Percentiles rank a stretch among this genome's conserved stretches.
phyloP scores from a whole-genome alignment of 2,797 vertebrate species.

The Chaetodon trifasciatus region DNA sequence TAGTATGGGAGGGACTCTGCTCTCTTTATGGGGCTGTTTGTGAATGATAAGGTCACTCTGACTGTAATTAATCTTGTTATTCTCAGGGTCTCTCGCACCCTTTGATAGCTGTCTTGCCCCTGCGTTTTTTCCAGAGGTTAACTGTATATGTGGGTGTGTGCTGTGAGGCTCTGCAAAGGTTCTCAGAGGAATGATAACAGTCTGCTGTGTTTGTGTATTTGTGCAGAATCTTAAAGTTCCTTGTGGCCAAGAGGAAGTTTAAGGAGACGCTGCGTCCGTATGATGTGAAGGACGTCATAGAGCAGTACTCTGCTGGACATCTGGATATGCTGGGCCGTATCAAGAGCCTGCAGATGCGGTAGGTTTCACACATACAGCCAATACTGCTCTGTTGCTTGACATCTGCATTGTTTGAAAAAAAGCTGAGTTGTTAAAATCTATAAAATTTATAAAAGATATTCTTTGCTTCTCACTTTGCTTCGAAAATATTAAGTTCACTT shows the following conservation, averaged over 20 bases:
- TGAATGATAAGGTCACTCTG: slow-evolving; percentile 79
- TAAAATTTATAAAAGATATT: no score
- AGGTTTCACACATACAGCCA: slow-evolving; percentile 13
- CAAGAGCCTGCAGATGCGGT: slow-evolving; percentile 97
- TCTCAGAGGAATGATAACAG: slow-evolving; percentile 26
- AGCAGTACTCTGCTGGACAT: slow-evolving; percentile 98
- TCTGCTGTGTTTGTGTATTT: slow-evolving; percentile 67
- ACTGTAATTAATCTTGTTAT: slow-evolving; percentile 82
- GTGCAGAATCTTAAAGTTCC: slow-evolving; percentile 95
- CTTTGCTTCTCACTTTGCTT: not conserved
- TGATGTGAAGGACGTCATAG: slow-evolving; percentile 98
- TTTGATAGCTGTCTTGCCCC: slow-evolving; percentile 65
- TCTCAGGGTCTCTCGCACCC: slow-evolving; percentile 45
- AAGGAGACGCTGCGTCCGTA: slow-evolving; percentile 97
- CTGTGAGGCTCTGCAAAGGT: slow-evolving; percentile 40
- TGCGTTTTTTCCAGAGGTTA: slow-evolving; percentile 72
- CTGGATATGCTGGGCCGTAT: slow-evolving; percentile 98
- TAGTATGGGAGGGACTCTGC: slow-evolving; percentile 34
- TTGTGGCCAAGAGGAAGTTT: slow-evolving; percentile 98
- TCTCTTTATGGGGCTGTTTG: slow-evolving; percentile 74
- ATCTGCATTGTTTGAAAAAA: not conserved
- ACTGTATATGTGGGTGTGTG: slow-evolving; percentile 31
- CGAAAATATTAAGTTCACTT: not conserved
- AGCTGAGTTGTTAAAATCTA: no score
- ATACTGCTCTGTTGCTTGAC: not conserved